Conservation (phyloP, 2,797 vertebrate species). For the Pangasius krempfi region DNA sequence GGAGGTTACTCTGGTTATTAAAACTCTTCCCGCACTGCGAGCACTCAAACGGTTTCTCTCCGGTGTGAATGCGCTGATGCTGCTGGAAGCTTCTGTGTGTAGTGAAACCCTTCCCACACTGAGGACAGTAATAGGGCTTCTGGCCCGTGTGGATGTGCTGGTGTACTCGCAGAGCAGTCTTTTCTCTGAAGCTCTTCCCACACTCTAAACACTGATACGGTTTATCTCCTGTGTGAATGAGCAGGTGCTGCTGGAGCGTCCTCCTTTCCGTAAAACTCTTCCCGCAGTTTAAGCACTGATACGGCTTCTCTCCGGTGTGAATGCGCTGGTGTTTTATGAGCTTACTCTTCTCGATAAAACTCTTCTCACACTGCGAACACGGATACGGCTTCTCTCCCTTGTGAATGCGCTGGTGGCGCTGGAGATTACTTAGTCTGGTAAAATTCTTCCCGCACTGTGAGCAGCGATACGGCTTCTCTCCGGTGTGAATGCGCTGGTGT, state of each 20-base stretch:
- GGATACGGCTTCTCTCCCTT: not conserved
- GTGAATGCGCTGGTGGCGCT: slow-evolving; percentile 7
- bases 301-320: slow-evolving; percentile 7
- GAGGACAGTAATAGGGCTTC: not conserved
- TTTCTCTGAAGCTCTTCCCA: not conserved
- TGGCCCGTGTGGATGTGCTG: not conserved
- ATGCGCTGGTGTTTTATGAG: not conserved
- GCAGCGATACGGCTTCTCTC: not conserved
- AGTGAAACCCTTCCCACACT: not conserved
- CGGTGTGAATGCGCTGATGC: not conserved
- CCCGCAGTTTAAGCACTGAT: not conserved
- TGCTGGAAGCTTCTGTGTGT: not conserved
- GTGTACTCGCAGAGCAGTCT: not conserved
- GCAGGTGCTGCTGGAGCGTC: not conserved
- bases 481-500: not conserved
- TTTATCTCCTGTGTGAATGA: not conserved
- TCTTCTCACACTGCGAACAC: not conserved
- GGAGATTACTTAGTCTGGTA: not conserved
- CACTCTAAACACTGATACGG: not conserved
- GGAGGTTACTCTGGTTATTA: not conserved
- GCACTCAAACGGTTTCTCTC: not conserved
- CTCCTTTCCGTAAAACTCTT: slow-evolving; percentile 8
- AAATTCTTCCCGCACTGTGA: not conserved
- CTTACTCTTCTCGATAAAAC: not conserved
- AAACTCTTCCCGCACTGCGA: not conserved